Conservation (phyloP, 1,140 invertebrate genomes). For the Micrasema minimum region DNA sequence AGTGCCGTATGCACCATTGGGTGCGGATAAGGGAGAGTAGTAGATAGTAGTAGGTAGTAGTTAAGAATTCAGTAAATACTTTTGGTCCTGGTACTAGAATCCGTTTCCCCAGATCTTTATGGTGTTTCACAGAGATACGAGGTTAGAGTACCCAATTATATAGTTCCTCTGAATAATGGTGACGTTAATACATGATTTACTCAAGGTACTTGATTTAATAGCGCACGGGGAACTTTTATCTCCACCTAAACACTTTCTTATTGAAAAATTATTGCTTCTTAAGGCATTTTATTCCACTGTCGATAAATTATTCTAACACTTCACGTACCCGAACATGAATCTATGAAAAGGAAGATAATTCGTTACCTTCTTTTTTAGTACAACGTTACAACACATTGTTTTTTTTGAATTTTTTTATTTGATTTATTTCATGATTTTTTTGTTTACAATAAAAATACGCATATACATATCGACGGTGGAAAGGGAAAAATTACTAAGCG, state of each 20-base stretch:
- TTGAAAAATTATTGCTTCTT: constrained; percentile 39
- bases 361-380: too few species aligned
- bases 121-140: constrained; percentile 25
- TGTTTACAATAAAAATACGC: too few species aligned
- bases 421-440: too few species aligned
- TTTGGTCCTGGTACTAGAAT: not conserved
- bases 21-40: too few species aligned
- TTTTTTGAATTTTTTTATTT: too few species aligned
- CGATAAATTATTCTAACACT: constrained; percentile 33
- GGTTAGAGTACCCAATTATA: constrained; percentile 23
- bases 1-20: too few species aligned
- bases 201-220: constrained; percentile 32
- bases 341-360: too few species aligned
- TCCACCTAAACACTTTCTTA: constrained; percentile 35
- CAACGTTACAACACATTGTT: too few species aligned
- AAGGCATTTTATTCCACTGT: constrained; percentile 38
- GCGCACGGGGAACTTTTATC: constrained; percentile 29
- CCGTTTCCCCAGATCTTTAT: constrained; percentile 24
- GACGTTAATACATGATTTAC: constrained; percentile 39
- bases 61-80: not conserved
- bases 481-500: too few species aligned
- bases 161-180: constrained; percentile 32
- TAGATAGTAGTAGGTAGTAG: too few species aligned
- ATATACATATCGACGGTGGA: too few species aligned
- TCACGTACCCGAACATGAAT: too few species aligned